Percentiles rank a stretch among this genome's conserved stretches.
phyloP scores from a whole-genome alignment of 1,140 invertebrate species.

The Drosophila seguyi region DNA sequence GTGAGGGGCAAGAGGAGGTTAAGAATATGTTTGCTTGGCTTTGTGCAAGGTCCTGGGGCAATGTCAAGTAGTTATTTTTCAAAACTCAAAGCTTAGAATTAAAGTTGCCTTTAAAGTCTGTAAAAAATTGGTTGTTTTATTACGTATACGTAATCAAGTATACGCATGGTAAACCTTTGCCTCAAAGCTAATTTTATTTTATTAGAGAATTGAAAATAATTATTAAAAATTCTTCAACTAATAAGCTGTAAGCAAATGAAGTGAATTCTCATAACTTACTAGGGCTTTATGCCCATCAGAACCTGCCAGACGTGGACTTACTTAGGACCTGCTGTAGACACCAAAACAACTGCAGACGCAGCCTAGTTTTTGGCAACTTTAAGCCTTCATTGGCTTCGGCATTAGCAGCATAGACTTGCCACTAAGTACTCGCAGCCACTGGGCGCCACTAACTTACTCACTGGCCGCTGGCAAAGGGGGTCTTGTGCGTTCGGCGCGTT shows the following conservation, averaged over 20 bases:
- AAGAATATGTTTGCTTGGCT: neutral
- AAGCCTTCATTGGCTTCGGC: conserved; percentile 35
- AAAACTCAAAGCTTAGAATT: neutral
- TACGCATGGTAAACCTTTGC: neutral
- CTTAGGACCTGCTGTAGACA: neutral
- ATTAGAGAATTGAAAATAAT: no score
- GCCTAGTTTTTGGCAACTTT: conserved; percentile 14
- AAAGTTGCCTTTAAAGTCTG: no score
- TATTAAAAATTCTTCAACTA: neutral
- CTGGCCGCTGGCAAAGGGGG: neutral
- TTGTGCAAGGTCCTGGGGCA: conserved; percentile 8
- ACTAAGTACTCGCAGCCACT: conserved; percentile 56
- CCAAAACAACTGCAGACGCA: neutral
- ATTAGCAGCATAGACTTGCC: conserved; percentile 34
- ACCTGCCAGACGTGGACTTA: neutral
- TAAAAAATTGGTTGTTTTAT: neutral
- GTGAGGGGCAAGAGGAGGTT: neutral
- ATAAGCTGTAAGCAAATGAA: no score
- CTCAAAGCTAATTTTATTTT: neutral
- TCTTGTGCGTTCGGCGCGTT: conserved; percentile 3
- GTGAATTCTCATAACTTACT: no score
- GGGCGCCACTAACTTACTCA: conserved; percentile 48
- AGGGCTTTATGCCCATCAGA: neutral
- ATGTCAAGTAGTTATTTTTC: conserved; percentile 13
- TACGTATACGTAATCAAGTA: neutral